These are phyloP conservation scores for Folsomia manolachei DNA, from an alignment of 2,888 invertebrate genomes.

Conservation along the genomic window DNA sequence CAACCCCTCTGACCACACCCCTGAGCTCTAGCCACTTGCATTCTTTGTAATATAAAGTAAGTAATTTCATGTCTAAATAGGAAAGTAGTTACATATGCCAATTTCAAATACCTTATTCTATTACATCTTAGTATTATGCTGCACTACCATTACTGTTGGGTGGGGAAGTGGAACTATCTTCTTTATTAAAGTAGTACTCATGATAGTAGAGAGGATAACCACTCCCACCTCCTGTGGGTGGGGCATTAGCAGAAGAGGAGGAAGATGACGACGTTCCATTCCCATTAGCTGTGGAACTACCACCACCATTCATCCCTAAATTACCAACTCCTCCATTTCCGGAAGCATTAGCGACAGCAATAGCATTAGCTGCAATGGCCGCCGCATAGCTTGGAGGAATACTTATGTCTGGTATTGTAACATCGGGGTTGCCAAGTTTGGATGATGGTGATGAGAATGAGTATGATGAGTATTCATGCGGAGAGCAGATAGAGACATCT, in stretches of 20 bases:
- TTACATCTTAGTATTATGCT: too few relatives aligned
- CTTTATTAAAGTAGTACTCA: slow-evolving; percentile 51
- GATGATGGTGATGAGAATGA: slow-evolving; percentile 60
- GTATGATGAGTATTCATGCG: slow-evolving; percentile 92
- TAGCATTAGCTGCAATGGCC: slow-evolving; percentile 45
- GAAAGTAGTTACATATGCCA: too few relatives aligned
- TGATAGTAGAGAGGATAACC: slow-evolving; percentile 49
- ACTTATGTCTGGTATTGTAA: slow-evolving; percentile 96
- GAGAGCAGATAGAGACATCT: slow-evolving; percentile 92
- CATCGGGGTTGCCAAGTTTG: slow-evolving; percentile 93
- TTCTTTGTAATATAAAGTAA: too few relatives aligned
- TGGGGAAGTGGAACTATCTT: slow-evolving; percentile 49
- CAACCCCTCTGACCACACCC: too few relatives aligned
- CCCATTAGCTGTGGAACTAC: slow-evolving; percentile 26
- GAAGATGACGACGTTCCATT: slow-evolving; percentile 32
- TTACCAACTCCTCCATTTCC: slow-evolving; percentile 17
- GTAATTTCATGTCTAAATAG: too few relatives aligned
- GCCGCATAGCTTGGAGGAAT: slow-evolving; percentile 48
- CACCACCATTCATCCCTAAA: slow-evolving; percentile 23
- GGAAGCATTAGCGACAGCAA: slow-evolving; percentile 39
- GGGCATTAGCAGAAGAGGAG: slow-evolving; percentile 25
- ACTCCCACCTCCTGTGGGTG: slow-evolving; percentile 28
- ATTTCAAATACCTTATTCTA: too few relatives aligned
- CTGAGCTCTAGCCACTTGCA: too few relatives aligned
- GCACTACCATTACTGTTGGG: slow-evolving; percentile 50